phyloP scores from a whole-genome alignment of 2,797 vertebrate genomes.

The Aratinga solstitialis region DNA sequence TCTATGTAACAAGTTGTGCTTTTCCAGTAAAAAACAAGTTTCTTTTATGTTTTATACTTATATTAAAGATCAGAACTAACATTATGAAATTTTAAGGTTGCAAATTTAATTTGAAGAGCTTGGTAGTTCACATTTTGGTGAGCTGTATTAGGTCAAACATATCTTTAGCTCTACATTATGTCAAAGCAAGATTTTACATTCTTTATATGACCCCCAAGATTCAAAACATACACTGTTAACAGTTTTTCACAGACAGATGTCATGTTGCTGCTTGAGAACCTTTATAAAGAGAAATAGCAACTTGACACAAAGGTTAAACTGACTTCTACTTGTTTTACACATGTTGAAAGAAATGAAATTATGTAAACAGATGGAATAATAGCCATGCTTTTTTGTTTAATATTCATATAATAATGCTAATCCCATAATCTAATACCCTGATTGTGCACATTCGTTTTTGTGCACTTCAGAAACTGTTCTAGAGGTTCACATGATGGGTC shows the following conservation, averaged over 20 bases:
- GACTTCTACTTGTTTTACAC: neutral
- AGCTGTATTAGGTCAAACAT: neutral
- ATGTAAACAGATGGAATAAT: neutral
- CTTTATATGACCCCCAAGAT: neutral
- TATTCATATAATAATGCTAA: neutral
- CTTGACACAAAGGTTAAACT: neutral
- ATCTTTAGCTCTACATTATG: neutral
- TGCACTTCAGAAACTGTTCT: neutral
- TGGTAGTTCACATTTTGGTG: neutral
- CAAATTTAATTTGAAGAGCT: neutral
- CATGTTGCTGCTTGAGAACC: neutral
- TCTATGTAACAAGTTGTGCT: neutral
- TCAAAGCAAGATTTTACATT: neutral
- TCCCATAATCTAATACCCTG: neutral
- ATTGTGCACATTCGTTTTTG: neutral
- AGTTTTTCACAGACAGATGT: neutral
- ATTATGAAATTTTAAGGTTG: neutral
- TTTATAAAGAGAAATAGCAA: neutral
- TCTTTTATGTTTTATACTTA: neutral
- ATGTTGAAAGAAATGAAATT: neutral
- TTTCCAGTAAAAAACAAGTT: neutral
- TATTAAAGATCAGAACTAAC: neutral
- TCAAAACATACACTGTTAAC: neutral
- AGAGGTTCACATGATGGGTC: neutral
- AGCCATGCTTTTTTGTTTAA: neutral